Conservation (phyloP, 2,113 vertebrate species). For the western clawed frog (Xenopus tropicalis) region UCB_Xtro_10.0 CM004445.2:112294001-112294500, state of each 20-base stretch:
- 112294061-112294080: neutral
- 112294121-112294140: conserved; percentile 70
- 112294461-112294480: too few relatives aligned
- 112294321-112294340: too few relatives aligned
- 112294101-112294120: conserved; percentile 59
- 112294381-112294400: too few relatives aligned
- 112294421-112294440: too few relatives aligned
- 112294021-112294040: too few relatives aligned
- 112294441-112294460: too few relatives aligned
- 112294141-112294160: conserved; percentile 51
- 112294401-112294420: too few relatives aligned
- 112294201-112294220: conserved; percentile 33
- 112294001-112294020: too few relatives aligned
- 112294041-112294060: neutral
- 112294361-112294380: too few relatives aligned
- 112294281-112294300: neutral
- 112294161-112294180: conserved; percentile 58
- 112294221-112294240: conserved; percentile 55
- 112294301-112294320: too few relatives aligned
- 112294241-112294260: conserved; percentile 43
- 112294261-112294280: conserved; percentile 27
- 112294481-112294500: too few relatives aligned
- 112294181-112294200: conserved; percentile 70
- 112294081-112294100: conserved; percentile 62
- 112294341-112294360: too few relatives aligned